These are phyloP conservation scores for Hyperoplus lanceolatus DNA, from an alignment of 2,797 vertebrate species.

Conservation along the genomic window DNA sequence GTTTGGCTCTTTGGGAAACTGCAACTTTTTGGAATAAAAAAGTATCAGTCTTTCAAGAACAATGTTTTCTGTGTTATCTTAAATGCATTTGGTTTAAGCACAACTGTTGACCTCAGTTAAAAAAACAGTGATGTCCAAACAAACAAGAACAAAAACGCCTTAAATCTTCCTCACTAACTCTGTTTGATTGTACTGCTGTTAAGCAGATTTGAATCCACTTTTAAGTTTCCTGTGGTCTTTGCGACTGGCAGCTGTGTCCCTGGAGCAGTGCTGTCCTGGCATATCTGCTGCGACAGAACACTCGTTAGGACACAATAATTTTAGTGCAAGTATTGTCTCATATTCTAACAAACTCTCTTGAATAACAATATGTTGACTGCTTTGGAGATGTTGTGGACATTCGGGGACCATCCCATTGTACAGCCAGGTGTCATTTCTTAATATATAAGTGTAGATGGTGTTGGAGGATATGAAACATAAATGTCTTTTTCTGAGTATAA, in stretches of 20 bases:
- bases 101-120: no score
- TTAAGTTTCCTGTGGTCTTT: neutral
- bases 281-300: neutral
- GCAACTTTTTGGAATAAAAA: no score
- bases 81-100: no score
- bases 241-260: neutral
- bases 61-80: no score
- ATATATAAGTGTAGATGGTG: neutral
- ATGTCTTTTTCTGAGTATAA: constrained; percentile 2
- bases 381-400: neutral
- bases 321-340: neutral
- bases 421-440: neutral
- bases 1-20: no score
- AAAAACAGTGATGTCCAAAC: no score
- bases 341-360: no score
- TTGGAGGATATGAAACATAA: neutral
- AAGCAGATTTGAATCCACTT: neutral
- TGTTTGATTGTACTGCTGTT: neutral
- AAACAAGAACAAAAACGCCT: neutral
- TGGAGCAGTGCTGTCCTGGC: neutral
- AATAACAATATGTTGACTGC: neutral
- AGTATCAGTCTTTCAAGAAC: no score
- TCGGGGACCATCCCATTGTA: no score
- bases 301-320: neutral
- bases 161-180: neutral